These are phyloP conservation scores for Subanguina moxae DNA, from an alignment of 1,140 invertebrate genomes.

Conservation along the genomic window DNA sequence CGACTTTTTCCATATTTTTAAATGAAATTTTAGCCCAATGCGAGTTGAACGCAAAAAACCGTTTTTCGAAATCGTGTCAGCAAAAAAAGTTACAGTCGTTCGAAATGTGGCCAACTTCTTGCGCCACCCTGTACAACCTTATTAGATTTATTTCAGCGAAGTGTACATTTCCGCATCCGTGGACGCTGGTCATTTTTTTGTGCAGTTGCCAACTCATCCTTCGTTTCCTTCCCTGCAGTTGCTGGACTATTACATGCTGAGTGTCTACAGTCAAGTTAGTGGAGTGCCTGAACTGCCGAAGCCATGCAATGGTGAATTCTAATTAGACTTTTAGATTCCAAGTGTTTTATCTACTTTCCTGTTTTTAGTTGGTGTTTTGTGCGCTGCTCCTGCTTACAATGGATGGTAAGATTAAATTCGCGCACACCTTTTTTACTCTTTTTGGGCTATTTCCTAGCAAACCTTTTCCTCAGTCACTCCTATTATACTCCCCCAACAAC, in stretches of 20 bases:
- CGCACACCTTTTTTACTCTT: no score
- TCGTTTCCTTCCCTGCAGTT: constrained; percentile 75
- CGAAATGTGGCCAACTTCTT: no score
- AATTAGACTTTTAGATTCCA: not conserved
- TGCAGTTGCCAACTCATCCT: constrained; percentile 88
- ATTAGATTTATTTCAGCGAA: constrained; percentile 62
- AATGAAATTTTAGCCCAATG: no score
- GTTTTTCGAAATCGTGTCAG: no score
- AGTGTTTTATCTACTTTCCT: not conserved
- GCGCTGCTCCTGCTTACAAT: constrained; percentile 74
- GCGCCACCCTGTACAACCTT: no score
- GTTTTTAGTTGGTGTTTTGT: constrained; percentile 74
- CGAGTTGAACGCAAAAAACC: no score
- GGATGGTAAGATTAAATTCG: no score
- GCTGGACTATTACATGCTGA: constrained; percentile 68
- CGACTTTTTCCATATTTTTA: no score
- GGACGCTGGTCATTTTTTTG: constrained; percentile 78
- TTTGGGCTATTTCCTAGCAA: no score
- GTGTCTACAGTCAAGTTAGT: constrained; percentile 61
- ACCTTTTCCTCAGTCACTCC: no score
- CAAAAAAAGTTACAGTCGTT: no score
- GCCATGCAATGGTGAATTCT: constrained; percentile 32
- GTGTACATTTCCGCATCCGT: constrained; percentile 79
- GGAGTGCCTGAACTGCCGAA: constrained; percentile 61
- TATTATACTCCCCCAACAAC: no score